Evolutionary conservation across 2,797 vertebrate species (phyloP).

Genomic region (Neopelma chrysocephalum): DNA sequence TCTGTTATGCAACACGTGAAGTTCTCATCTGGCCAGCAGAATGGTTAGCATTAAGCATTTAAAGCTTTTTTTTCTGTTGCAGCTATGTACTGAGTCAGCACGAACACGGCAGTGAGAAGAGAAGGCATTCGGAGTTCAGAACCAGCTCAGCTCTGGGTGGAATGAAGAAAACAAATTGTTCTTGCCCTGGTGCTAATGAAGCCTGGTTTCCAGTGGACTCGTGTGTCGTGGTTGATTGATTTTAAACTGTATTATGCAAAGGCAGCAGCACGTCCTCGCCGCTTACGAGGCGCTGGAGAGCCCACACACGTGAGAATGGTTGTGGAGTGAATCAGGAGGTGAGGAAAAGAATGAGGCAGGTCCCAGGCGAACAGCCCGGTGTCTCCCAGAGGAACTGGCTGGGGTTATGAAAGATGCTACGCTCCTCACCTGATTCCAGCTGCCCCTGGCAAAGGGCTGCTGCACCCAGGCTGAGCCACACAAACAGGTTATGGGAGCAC

Average conservation of each 20-base stretch:
- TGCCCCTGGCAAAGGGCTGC: neutral
- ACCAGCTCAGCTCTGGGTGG: neutral
- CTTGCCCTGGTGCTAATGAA: neutral
- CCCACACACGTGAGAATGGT: neutral
- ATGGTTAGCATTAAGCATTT: neutral
- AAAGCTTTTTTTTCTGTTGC: neutral
- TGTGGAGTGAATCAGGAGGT: neutral
- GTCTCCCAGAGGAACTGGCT: neutral
- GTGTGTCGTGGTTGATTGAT: neutral
- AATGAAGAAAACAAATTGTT: slow-evolving; percentile 40
- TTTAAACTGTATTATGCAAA: slow-evolving; percentile 19
- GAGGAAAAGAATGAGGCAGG: neutral
- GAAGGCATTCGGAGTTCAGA: neutral
- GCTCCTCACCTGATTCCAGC: neutral
- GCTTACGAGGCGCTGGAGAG: neutral
- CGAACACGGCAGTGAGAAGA: neutral
- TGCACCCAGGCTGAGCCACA: neutral
- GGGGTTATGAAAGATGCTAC: neutral
- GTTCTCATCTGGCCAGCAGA: neutral
- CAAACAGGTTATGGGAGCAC: neutral
- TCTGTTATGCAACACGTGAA: neutral
- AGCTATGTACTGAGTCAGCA: slow-evolving; percentile 25
- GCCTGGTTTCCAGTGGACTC: neutral
- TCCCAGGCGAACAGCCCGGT: accelerated
- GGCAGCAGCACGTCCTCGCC: accelerated